These are phyloP conservation scores for Nephrotoma guestfalica DNA, from an alignment of 2,888 invertebrate species.

Conservation along the genomic window DNA sequence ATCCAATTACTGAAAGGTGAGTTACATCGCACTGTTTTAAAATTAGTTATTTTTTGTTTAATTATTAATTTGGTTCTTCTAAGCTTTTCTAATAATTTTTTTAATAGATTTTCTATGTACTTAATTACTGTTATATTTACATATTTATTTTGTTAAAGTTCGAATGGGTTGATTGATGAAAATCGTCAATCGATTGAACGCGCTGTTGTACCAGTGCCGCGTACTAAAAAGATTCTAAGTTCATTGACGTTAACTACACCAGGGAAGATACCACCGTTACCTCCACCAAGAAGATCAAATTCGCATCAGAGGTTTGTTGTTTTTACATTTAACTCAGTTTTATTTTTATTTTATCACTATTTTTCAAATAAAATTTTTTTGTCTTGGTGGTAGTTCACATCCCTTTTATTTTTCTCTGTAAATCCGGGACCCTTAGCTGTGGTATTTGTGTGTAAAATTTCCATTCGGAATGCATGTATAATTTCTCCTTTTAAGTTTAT, in stretches of 20 bases:
- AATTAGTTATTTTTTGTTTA: not conserved
- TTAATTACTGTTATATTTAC: not conserved
- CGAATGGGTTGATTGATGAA: not conserved
- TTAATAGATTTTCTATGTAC: not conserved
- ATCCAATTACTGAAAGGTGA: not conserved
- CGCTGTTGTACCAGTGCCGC: conserved; percentile 19
- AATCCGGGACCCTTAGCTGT: not conserved
- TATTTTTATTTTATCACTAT: not conserved
- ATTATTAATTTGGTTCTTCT: not conserved
- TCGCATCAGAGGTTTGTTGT: conserved; percentile 26
- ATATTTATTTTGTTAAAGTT: not conserved
- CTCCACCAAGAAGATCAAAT: conserved; percentile 24
- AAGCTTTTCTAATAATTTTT: not conserved
- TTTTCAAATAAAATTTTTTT: not conserved
- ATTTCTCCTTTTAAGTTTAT: not conserved
- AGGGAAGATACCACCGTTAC: conserved; percentile 19
- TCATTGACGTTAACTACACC: conserved; percentile 8
- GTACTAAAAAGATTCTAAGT: conserved; percentile 22
- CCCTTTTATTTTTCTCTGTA: not conserved
- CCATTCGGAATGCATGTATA: not conserved
- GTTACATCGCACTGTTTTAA: not conserved
- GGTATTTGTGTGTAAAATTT: not conserved
- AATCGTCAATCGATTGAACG: not conserved
- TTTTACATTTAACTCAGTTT: not conserved
- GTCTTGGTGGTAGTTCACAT: not conserved